Percentiles rank a stretch among this genome's conserved stretches.
Evolutionary conservation across 2,113 vertebrate species (phyloP).

Genomic region (Phaethon lepturus): DNA sequence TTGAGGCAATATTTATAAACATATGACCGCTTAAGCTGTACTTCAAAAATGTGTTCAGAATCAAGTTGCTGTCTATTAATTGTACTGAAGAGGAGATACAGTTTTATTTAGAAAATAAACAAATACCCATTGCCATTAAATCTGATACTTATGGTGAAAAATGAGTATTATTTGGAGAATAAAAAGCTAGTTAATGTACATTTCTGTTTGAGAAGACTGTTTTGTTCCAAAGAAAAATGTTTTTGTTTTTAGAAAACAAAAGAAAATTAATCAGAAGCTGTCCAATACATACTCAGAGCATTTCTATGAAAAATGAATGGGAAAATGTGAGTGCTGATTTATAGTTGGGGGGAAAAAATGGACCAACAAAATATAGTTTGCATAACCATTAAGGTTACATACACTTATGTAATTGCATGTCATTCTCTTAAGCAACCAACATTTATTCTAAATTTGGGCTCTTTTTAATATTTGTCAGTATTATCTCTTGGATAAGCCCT

Average conservation of each 20-base stretch:
- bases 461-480: not conserved
- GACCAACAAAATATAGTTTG: not conserved
- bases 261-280: not conserved
- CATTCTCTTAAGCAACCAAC: not conserved
- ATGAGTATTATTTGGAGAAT: not conserved
- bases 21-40: not conserved
- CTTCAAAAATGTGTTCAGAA: not conserved
- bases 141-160: not conserved
- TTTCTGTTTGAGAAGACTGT: not conserved
- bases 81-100: not conserved
- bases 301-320: not conserved
- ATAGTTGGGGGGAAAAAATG: not conserved
- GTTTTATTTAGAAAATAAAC: conserved; percentile 8
- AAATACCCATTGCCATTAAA: not conserved
- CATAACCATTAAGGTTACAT: not conserved
- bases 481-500: not conserved
- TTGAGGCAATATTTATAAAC: not conserved
- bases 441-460: not conserved
- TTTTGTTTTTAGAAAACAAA: not conserved
- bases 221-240: not conserved
- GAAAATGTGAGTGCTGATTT: not conserved
- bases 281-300: not conserved
- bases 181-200: not conserved
- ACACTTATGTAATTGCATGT: not conserved
- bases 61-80: not conserved